Conservation (phyloP, 2,797 vertebrate species). For the Thripadectes ignobilis region DNA sequence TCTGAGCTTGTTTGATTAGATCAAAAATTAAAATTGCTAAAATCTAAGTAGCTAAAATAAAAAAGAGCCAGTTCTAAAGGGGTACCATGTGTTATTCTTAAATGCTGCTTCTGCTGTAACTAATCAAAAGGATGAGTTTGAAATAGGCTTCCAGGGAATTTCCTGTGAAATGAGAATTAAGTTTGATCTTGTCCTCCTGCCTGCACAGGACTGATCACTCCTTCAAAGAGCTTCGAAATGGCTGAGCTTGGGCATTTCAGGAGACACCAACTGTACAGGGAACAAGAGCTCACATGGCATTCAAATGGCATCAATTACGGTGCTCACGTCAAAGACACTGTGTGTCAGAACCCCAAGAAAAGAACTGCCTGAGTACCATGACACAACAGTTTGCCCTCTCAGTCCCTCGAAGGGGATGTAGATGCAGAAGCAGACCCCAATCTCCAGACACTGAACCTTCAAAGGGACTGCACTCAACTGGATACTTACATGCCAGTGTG, state of each 20-base stretch:
- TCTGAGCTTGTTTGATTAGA: background rate
- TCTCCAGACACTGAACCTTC: background rate
- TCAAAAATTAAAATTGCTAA: background rate
- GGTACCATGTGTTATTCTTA: background rate
- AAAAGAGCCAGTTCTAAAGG: background rate
- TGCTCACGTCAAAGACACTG: background rate
- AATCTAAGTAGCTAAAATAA: background rate
- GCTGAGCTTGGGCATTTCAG: background rate
- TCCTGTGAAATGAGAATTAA: background rate
- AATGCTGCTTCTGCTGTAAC: background rate
- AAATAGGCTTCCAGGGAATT: background rate
- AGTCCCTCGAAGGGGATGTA: background rate
- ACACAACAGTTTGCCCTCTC: background rate
- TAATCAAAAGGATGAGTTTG: background rate
- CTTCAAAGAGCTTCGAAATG: background rate
- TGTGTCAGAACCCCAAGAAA: background rate
- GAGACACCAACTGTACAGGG: background rate
- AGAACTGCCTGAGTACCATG: background rate
- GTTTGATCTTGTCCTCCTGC: background rate
- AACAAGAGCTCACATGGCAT: background rate
- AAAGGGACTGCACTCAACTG: background rate
- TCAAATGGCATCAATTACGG: accelerated
- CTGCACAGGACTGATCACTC: background rate
- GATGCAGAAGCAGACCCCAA: background rate
- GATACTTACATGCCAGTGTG: background rate